A percentile compares a stretch with the other conserved stretches of the same genome.
Conservation (phyloP, 2,888 invertebrate species). For the Eumerus sabulonum region DNA sequence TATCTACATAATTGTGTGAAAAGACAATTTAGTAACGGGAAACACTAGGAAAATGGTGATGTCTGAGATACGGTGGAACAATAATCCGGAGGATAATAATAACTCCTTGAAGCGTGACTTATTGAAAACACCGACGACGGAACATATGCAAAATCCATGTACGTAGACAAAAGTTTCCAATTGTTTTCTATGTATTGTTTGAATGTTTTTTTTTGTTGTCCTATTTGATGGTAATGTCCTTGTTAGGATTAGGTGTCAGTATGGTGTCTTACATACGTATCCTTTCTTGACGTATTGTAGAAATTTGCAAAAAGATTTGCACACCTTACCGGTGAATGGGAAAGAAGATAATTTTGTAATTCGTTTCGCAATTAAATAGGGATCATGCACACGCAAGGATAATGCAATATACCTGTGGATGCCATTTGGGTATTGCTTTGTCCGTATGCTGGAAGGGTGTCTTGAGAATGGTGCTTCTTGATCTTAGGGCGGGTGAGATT, state of each 20-base stretch:
- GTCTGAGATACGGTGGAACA: conserved; percentile 79
- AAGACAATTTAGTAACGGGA: conserved; percentile 34
- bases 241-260: conserved; percentile 17
- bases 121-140: conserved; percentile 74
- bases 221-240: neutral
- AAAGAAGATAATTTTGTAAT: conserved; percentile 42
- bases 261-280: too few species aligned
- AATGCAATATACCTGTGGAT: conserved; percentile 54
- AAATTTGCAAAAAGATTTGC: conserved; percentile 38
- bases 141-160: conserved; percentile 78
- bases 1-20: conserved; percentile 10
- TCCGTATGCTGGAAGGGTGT: neutral
- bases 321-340: conserved; percentile 24
- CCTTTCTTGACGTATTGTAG: neutral
- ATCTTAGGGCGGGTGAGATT: conserved; percentile 16
- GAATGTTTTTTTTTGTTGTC: conserved; percentile 13
- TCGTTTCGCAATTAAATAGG: conserved; percentile 63
- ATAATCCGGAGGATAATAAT: conserved; percentile 78
- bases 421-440: neutral
- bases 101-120: conserved; percentile 78
- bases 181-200: conserved; percentile 1
- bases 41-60: conserved; percentile 77
- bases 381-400: conserved; percentile 37
- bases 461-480: conserved; percentile 7
- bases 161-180: conserved; percentile 70